Evolutionary conservation across 1,140 invertebrate genomes (phyloP), one percentile per base, ranked within the genome.

Genomic region (Amyelois transitella): DNA sequence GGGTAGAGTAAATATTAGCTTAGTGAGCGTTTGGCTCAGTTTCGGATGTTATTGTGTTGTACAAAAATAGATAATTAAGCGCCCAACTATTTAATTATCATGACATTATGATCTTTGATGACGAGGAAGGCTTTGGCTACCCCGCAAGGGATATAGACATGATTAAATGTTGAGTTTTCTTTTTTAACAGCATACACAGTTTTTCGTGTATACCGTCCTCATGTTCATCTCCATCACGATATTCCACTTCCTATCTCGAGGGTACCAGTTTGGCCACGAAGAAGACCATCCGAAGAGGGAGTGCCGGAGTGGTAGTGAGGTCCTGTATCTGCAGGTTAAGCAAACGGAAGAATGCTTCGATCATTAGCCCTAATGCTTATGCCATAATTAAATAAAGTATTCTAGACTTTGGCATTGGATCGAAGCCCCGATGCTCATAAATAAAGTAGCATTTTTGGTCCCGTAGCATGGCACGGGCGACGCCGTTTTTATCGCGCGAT

Each of bases 161-260:
- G 22, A 24, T 19, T 6, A 47, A 20, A 47, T 17, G n/a, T n/a
- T n/a, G n/a, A n/a, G n/a, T n/a, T 2, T 50, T 18, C 51, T 53
- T 58, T 60, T 53, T 48, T 76, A 66, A 10, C 65, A 88, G 86
- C 77, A 77, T 56, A 78, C 70, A 0, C 86, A 88, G 49, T 82
- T 80, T 20, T 86, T 86, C 62, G 77, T 88, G 44, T 88, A 81
- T 51, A 76, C 79, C 0, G 71, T 67, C 0, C 51, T 88, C 1
- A 83, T 87, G 73, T 80, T 81, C n/a, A 20, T 69, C 0, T 73
- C 84, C 1, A 76, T 85, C 53, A 17, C 58, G 6, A 50, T 81
- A 21, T 87, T 88, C 59, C 70, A 81, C 56, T 74, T 62, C 17
- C 61, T 86, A 14, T 66, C 75, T 0, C 65, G 58, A 24, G 58